phyloP scores from a whole-genome alignment of 2,888 invertebrate genomes.

The Euplagia quadripunctaria region DNA sequence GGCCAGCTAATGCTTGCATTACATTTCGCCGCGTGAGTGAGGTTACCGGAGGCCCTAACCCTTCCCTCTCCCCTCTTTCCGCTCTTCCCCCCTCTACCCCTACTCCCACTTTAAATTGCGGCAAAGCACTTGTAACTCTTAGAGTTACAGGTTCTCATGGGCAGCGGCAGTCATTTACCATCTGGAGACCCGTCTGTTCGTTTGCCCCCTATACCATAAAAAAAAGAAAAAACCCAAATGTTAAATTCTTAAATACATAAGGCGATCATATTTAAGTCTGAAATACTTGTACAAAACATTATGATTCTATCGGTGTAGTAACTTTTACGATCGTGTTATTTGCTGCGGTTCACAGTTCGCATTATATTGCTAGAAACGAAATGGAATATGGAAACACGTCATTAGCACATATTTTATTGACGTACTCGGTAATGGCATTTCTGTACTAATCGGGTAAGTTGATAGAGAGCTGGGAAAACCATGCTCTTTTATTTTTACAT shows the following conservation, averaged over 20 bases:
- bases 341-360: conserved; percentile 26
- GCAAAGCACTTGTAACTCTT: no score
- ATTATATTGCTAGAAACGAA: conserved; percentile 36
- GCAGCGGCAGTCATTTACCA: no score
- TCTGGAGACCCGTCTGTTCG: no score
- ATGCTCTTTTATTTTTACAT: not conserved
- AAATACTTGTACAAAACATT: conserved; percentile 1
- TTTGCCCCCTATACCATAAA: no score
- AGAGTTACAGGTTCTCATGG: no score
- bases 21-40: no score
- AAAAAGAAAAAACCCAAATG: no score
- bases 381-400: conserved; percentile 37
- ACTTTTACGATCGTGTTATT: conserved; percentile 33
- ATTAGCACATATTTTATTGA: conserved; percentile 42
- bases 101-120: no score
- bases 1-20: no score
- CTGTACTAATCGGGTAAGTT: not conserved
- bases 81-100: no score
- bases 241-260: conserved; percentile 2
- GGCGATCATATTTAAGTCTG: not conserved
- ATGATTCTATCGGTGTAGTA: conserved; percentile 1
- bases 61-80: no score
- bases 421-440: not conserved
- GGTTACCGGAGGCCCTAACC: no score
- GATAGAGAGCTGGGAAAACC: not conserved